These are phyloP conservation scores for Diloba caeruleocephala DNA, from an alignment of 2,888 invertebrate species.

Conservation along the genomic window DNA sequence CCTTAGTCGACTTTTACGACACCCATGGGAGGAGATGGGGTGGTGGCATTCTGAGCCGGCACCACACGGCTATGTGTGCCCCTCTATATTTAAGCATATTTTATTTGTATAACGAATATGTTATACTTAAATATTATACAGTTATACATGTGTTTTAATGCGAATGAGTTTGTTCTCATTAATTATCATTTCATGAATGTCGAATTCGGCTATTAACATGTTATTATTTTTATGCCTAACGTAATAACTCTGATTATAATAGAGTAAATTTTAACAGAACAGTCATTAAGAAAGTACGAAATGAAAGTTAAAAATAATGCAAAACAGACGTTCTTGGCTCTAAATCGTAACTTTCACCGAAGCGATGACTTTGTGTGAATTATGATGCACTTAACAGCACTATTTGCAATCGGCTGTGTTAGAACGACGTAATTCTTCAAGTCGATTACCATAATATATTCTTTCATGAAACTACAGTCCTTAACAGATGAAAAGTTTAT, in stretches of 20 bases:
- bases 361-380: slow-evolving; percentile 56
- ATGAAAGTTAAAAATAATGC: slow-evolving; percentile 58
- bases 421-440: slow-evolving; percentile 54
- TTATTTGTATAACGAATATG: slow-evolving; percentile 1
- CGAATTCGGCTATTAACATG: slow-evolving; percentile 26
- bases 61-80: too few species aligned
- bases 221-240: slow-evolving; percentile 23
- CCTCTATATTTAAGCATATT: too few species aligned
- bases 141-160: slow-evolving; percentile 18
- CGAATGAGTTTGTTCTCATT: neutral
- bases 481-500: slow-evolving; percentile 28
- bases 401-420: slow-evolving; percentile 56
- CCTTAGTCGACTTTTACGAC: too few species aligned
- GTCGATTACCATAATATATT: slow-evolving; percentile 55
- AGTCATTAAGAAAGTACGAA: slow-evolving; percentile 54
- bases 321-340: slow-evolving; percentile 44
- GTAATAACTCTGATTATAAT: slow-evolving; percentile 47
- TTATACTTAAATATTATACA: slow-evolving; percentile 8
- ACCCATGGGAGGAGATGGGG: too few species aligned
- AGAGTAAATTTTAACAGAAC: slow-evolving; percentile 34
- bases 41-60: too few species aligned
- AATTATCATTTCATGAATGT: slow-evolving; percentile 15
- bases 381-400: slow-evolving; percentile 60
- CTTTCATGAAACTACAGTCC: slow-evolving; percentile 23
- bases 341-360: slow-evolving; percentile 54